Conservation (phyloP, 92 coral and sea anemone species). For the Montipora capitata region DNA sequence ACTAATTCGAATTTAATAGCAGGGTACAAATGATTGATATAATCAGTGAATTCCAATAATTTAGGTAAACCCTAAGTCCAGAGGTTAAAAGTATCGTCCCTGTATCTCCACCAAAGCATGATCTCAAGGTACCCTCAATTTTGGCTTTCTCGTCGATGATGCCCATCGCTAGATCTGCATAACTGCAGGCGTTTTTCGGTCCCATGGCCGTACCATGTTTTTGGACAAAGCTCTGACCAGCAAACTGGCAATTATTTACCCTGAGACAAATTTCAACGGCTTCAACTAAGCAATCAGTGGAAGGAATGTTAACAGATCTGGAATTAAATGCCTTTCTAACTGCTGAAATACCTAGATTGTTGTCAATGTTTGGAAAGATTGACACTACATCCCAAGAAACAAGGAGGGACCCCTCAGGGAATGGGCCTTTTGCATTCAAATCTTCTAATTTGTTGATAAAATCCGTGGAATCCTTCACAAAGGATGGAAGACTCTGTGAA, state of each 20-base stretch:
- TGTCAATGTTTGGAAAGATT: slow-evolving; percentile 22
- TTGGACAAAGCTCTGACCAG: slow-evolving; percentile 35
- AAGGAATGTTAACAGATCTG: slow-evolving; percentile 27
- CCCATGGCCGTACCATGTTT: slow-evolving; percentile 76
- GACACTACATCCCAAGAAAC: slow-evolving; percentile 43
- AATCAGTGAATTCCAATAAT: slow-evolving; percentile 31
- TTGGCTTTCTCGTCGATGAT: slow-evolving; percentile 30
- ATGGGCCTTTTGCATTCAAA: slow-evolving; percentile 17
- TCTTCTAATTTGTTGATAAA: neutral
- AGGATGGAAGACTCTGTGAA: slow-evolving; percentile 44
- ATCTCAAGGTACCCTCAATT: slow-evolving; percentile 23
- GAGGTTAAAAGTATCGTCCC: slow-evolving; percentile 50
- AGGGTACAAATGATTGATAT: slow-evolving; percentile 32
- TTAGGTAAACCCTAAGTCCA: slow-evolving; percentile 24
- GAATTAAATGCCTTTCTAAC: slow-evolving; percentile 49
- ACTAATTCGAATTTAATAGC: slow-evolving; percentile 5
- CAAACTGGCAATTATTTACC: slow-evolving; percentile 51
- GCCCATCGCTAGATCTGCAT: slow-evolving; percentile 67
- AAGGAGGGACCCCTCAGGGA: slow-evolving; percentile 14
- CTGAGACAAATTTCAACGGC: slow-evolving; percentile 64
- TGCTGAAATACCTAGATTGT: slow-evolving; percentile 47
- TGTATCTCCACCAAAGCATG: slow-evolving; percentile 53
- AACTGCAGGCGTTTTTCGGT: slow-evolving; percentile 62
- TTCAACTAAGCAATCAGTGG: slow-evolving; percentile 66
- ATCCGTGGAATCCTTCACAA: slow-evolving; percentile 54